Evolutionary conservation across 2,888 invertebrate species (phyloP).

Genomic region (Chesias legatella): DNA sequence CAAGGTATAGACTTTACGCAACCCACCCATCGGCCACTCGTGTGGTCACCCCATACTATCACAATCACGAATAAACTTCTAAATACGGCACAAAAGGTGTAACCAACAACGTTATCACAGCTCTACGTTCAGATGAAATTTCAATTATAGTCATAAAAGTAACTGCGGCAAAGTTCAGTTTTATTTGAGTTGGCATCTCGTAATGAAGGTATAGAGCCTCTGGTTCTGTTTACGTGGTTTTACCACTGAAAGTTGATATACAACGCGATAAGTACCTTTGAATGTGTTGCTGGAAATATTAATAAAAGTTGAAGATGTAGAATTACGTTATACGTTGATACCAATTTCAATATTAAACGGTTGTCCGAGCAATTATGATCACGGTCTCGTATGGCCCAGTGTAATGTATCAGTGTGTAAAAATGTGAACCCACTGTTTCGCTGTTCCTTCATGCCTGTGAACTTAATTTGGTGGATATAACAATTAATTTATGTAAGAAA

Average conservation of each 20-base stretch:
- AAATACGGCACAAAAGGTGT: conserved; percentile 7
- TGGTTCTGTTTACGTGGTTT: conserved; percentile 5
- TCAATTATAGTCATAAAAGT: conserved; percentile 16
- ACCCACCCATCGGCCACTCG: neutral
- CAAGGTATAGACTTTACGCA: too few species aligned
- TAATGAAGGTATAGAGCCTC: conserved; percentile 9
- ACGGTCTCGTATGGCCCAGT: too few species aligned
- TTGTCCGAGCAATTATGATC: too few species aligned
- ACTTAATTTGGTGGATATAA: too few species aligned
- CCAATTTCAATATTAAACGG: neutral
- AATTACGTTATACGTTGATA: conserved; percentile 2
- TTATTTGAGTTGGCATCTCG: conserved; percentile 15
- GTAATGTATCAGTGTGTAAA: too few species aligned
- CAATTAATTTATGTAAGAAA: too few species aligned
- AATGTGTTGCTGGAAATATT: neutral
- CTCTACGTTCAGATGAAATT: conserved; percentile 10
- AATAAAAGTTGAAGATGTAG: too few species aligned
- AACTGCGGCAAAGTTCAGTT: conserved; percentile 13
- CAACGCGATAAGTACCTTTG: neutral
- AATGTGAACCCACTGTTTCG: too few species aligned
- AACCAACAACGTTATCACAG: conserved; percentile 2
- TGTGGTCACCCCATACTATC: conserved; percentile 12
- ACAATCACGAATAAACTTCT: conserved; percentile 10
- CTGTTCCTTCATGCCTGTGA: too few species aligned
- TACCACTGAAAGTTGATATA: conserved; percentile 6